phyloP scores from a whole-genome alignment of 2,797 vertebrate species.

The Anolis apletophallus region DNA sequence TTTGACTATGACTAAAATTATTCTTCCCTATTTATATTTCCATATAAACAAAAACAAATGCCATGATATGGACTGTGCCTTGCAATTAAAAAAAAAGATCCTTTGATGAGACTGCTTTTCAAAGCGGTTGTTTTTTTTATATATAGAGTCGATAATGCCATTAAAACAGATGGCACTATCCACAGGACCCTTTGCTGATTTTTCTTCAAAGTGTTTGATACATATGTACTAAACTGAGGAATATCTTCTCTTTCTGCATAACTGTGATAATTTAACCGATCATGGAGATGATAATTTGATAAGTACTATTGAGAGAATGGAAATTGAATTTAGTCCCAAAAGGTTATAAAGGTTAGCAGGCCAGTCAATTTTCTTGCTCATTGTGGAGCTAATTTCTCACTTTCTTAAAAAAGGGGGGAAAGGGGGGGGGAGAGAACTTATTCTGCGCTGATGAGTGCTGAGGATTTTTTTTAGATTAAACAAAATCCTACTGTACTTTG shows the following conservation, averaged over 20 bases:
- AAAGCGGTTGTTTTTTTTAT: background rate
- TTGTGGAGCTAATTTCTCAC: conserved; percentile 5
- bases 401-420: background rate
- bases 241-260: conserved; percentile 11
- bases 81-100: conserved; percentile 17
- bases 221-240: conserved; percentile 4
- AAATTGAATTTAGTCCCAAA: conserved; percentile 26
- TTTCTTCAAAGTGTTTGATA: conserved; percentile 11
- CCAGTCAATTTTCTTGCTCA: background rate
- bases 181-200: conserved; percentile 14
- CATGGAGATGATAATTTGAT: background rate
- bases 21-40: background rate
- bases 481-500: background rate
- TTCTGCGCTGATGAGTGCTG: background rate
- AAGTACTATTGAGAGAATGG: background rate
- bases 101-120: conserved; percentile 8
- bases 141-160: background rate
- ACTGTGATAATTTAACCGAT: conserved; percentile 11
- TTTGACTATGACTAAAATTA: background rate
- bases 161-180: conserved; percentile 39
- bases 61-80: background rate
- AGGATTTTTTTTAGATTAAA: background rate
- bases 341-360: background rate
- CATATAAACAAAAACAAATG: conserved; percentile 19
- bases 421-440: too few species aligned